Evolutionary conservation across 2,113 vertebrate species (phyloP), one percentile per base, ranked within the genome.

Genomic region (Xerus inauris): DNA sequence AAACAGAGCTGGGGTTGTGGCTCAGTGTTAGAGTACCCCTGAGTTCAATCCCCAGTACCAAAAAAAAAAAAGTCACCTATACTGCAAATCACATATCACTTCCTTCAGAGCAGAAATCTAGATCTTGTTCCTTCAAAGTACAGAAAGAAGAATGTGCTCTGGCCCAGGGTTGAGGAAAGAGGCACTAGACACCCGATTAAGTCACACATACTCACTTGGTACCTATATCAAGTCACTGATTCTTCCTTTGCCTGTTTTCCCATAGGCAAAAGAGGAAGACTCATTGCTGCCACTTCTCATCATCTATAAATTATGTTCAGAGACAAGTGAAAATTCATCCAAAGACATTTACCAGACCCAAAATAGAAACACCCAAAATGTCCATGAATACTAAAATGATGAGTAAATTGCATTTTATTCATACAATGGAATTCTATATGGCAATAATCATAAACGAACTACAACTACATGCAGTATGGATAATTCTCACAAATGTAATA

Each of bases 271-370:
- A 83, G 16, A 10, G 7, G 9, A 73, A 84, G 51, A 89, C 38
- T 92, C 26, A 71, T 40, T 94, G 47, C 57, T 91, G 20, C 24
- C 38, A 89, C 3, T 91, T 89, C 64, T 30, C 12, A 76, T 87
- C 26, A 38, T 95, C 45, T 65, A 45, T 57, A 67, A 93, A 86
- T 75, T 96, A 64, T 89, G 10, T 45, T 97, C 91, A 65, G 89
- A 92, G 96, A 49, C 49, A 93, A 94, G 87, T 83, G 19, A 96
- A 42, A 94, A 94, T 65, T 89, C 40, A 97, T 54, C 47, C 95
- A 95, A 94, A 84, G 6, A 75, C 13, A 86, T 86, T 97, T 96
- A 22, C 30, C 85, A 89, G 35, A 85, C 19, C 28, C 40, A 81
- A 95, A 96, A 42, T 45, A 20, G 14, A 87, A 94, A 83, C 32